Base-by-base conservation (phyloP, 2,888 invertebrate species). In the Apocheima hispidaria region DNA sequence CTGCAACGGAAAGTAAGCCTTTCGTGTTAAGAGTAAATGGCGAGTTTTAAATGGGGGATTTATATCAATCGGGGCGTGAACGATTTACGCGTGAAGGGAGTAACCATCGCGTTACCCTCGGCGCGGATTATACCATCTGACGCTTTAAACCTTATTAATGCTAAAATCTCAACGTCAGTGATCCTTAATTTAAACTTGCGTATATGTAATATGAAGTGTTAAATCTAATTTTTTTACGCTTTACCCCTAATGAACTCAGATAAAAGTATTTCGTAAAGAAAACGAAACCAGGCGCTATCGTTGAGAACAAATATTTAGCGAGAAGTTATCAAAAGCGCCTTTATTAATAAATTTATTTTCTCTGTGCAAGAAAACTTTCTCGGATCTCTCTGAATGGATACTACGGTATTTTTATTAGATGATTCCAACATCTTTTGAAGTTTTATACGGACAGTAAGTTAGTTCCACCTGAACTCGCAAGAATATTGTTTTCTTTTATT, bases 101-200 rank as follows among this genome's bases (percentile, higher is more conserved):
- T 81, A 81, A 78, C 73, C 79, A 75, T 75, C 75, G 72, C 72
- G 75, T 82, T 81, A 80, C 78, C 81, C 82, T 81, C 78, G 78
- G 79, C 75, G 78, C 71, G 82, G 84, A 87, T 87, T 85, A 85
- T 74, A 82, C 82, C 76, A 78, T 84, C 75, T 81, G 79, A 84
- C 75, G 77, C 75, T 77, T 82, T 83, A 81, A 84, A 80, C 78
- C 82, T 79, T 82, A 82, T 83, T 81, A 86, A 84, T 79, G 73
- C 75, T 75, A 68, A 78, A 75, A 71, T 77, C 70, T 74, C 67
- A 54, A 70, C 69, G 68, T 62, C 66, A 63, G 60, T 48, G 57
- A 60, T 69, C 60, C 55, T 65, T n/a, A n/a, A n/a, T n/a, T n/a
- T n/a, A n/a, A 65, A 72, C 66, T 71, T 63, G 61, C 56, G 3